Conservation (phyloP, 2,797 vertebrate genomes). For the Xenopus petersii region DNA sequence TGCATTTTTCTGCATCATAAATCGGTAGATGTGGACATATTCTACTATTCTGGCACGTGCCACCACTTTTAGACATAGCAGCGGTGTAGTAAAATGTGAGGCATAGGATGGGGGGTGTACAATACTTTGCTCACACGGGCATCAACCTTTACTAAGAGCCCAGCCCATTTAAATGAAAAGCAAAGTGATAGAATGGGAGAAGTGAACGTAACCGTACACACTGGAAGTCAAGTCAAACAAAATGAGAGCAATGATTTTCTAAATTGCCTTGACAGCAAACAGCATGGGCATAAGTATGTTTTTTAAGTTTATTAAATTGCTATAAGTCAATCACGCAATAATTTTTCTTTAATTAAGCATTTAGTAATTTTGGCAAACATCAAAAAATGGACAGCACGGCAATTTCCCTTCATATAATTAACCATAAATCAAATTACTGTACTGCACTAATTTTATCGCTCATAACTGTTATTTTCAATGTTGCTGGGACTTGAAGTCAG, state of each 20-base stretch:
- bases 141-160: too few relatives aligned
- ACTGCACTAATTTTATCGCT: constrained; percentile 38
- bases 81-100: too few relatives aligned
- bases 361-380: constrained; percentile 39
- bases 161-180: too few relatives aligned
- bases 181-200: too few relatives aligned
- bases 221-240: too few relatives aligned
- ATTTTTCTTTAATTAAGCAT: constrained; percentile 35
- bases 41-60: too few relatives aligned
- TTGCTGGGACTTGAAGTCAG: constrained; percentile 44
- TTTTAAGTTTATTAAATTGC: constrained; percentile 6
- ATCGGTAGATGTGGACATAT: too few relatives aligned
- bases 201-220: too few relatives aligned
- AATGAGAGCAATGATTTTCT: neutral
- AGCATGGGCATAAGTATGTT: neutral
- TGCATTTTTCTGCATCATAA: too few relatives aligned
- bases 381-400: constrained; percentile 41
- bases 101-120: too few relatives aligned
- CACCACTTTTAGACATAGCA: fast-evolving
- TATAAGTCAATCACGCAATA: constrained; percentile 32
- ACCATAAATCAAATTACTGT: constrained; percentile 45
- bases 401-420: constrained; percentile 47
- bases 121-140: too few relatives aligned
- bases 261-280: neutral
- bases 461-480: constrained; percentile 42